phyloP scores from a whole-genome alignment of 2,888 invertebrate genomes.

The Cerastis leucographa region DNA sequence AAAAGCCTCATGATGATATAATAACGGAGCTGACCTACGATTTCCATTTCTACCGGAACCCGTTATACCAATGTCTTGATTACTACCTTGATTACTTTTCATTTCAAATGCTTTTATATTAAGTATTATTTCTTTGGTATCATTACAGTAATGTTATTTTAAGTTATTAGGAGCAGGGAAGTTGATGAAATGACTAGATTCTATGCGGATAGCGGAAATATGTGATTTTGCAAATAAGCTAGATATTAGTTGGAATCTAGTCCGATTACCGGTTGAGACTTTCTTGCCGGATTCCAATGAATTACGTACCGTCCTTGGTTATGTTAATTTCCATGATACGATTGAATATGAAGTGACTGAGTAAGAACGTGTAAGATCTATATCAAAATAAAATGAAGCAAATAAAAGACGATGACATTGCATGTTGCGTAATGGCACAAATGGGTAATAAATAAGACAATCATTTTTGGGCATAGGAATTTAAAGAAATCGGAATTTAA shows the following conservation, averaged over 20 bases:
- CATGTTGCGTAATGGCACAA: not conserved
- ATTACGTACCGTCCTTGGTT: not conserved
- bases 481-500: not conserved
- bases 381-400: not conserved
- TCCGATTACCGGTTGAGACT: not conserved
- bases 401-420: not conserved
- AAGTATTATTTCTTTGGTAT: conserved; percentile 36
- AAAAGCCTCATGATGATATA: conserved; percentile 64
- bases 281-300: not conserved
- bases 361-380: not conserved
- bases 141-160: conserved; percentile 46
- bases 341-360: not conserved
- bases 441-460: not conserved
- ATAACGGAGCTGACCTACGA: conserved; percentile 73
- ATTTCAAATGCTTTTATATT: conserved; percentile 53
- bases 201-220: conserved; percentile 52
- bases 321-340: not conserved
- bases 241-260: conserved; percentile 33
- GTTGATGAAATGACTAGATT: conserved; percentile 39
- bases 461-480: not conserved
- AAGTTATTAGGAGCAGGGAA: conserved; percentile 35
- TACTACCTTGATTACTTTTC: conserved; percentile 65
- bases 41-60: conserved; percentile 78
- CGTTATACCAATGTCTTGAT: conserved; percentile 59
- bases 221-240: conserved; percentile 46